These are phyloP conservation scores for Morone chrysops DNA, from an alignment of 2,113 vertebrate genomes.

Conservation along the genomic window DNA sequence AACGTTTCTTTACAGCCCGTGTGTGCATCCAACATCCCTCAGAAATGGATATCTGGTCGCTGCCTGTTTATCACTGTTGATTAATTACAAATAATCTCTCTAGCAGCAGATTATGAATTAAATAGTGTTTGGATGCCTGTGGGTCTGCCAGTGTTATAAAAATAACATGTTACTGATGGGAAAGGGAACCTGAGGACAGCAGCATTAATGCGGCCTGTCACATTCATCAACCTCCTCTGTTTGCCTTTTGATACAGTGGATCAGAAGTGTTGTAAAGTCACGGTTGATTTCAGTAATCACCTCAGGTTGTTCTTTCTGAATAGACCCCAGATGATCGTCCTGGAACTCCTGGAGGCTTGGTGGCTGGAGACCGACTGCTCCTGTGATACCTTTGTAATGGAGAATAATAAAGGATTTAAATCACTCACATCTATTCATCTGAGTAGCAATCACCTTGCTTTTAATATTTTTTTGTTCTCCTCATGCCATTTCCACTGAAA, in stretches of 20 bases:
- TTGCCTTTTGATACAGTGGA: conserved; percentile 13
- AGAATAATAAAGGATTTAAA: conserved; percentile 65
- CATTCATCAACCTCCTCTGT: conserved; percentile 8
- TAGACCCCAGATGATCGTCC: conserved; percentile 36
- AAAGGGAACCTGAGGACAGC: conserved; percentile 7
- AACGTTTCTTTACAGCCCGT: background rate
- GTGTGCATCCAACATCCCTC: background rate
- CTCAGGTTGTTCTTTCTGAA: conserved; percentile 48
- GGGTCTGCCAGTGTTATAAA: background rate
- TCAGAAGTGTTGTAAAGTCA: conserved; percentile 32
- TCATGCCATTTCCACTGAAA: conserved; percentile 45
- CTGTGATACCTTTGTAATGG: conserved; percentile 52
- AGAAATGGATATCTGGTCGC: background rate
- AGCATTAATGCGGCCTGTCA: background rate
- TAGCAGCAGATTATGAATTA: background rate
- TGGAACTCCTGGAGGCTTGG: background rate
- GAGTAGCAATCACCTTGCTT: conserved; percentile 38
- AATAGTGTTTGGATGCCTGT: background rate
- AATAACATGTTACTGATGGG: background rate
- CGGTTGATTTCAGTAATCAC: conserved; percentile 52
- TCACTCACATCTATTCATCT: conserved; percentile 57
- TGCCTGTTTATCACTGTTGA: background rate
- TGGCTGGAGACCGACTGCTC: conserved; percentile 20
- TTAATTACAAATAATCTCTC: conserved; percentile 12
- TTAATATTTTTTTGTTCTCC: conserved; percentile 10